Evolutionary conservation across 1,140 invertebrate genomes (phyloP).

Genomic region (Thereuonema tuberculata): DNA sequence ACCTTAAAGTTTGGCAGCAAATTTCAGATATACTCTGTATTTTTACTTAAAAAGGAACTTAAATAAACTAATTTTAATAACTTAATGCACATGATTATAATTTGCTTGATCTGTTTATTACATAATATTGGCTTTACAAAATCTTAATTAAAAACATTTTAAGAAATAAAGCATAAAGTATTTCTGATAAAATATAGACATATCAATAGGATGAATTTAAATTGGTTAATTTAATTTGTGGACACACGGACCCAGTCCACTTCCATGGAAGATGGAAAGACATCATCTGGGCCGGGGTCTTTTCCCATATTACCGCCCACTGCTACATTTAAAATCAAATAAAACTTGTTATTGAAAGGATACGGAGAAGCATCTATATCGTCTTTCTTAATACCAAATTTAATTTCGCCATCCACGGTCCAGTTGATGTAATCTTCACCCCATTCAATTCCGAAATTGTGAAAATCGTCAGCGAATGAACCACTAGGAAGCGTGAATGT

Average conservation of each 20-base stretch:
- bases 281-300: conserved; percentile 9
- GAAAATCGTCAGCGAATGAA: conserved; percentile 20
- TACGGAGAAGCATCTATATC: background rate
- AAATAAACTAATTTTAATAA: too few relatives aligned
- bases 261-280: conserved; percentile 16
- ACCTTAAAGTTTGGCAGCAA: too few relatives aligned
- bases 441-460: conserved; percentile 28
- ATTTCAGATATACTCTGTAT: too few relatives aligned
- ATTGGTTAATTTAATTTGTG: too few relatives aligned
- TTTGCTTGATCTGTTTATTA: too few relatives aligned
- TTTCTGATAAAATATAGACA: too few relatives aligned
- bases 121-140: too few relatives aligned
- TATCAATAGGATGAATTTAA: too few relatives aligned
- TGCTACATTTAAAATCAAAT: background rate
- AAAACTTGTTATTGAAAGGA: background rate
- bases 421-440: conserved; percentile 24
- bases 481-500: background rate
- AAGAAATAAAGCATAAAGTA: too few relatives aligned
- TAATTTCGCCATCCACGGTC: conserved; percentile 4
- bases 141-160: too few relatives aligned
- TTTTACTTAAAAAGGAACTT: too few relatives aligned
- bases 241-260: conserved; percentile 10
- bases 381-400: background rate
- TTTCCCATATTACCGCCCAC: conserved; percentile 22
- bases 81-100: too few relatives aligned